Evolutionary conservation across 2,888 invertebrate genomes (phyloP), one percentile per base, ranked within the genome.

Genomic region (Protodeltote pygarga): DNA sequence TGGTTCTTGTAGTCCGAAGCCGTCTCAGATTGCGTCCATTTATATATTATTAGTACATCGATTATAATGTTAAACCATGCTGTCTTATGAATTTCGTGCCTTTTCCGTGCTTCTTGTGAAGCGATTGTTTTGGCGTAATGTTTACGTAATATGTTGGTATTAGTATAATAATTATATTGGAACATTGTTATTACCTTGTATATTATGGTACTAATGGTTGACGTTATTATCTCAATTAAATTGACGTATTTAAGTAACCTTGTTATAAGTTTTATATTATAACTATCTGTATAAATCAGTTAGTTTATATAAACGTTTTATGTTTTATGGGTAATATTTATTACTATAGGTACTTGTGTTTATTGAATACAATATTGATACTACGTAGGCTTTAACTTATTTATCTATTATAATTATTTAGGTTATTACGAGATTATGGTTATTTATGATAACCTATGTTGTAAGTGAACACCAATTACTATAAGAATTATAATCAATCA

Each of bases 41-140:
- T 50, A 31, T 38, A 20, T 21, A 10, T 44, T 33, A 33, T 33
- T 52, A 61, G 54, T 73, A 62, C 68, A 63, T 72, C 58, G 67
- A 68, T 67, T 55, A 71, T 65, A 77, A 66, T 75, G 31, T 67
- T 66, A 47, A 41, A 62, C 57, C 63, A 62, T 72, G 77, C 85
- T 86, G 79, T 90, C 91, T 91, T 91, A 91, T 91, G 91, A 91
- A 89, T 88, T 89, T 79, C 71, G 90, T 90, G 90, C 90, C 91
- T 90, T 89, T 86, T 79, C 76, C 67, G 76, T 81, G 87, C 85
- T 85, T 87, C 80, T 67, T 54, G 65, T 42, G 83, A 78, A 81
- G 85, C 84, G 64, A 71, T 86, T 81, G 78, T 81, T 83, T 85
- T 79, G 73, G 82, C 81, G 70, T 76, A 72, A 69, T 53, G 66